A percentile compares a stretch with the other conserved stretches of the same genome.
Evolutionary conservation across 2,113 vertebrate species (phyloP).

Genomic region (Chascanopsetta lugubris): DNA sequence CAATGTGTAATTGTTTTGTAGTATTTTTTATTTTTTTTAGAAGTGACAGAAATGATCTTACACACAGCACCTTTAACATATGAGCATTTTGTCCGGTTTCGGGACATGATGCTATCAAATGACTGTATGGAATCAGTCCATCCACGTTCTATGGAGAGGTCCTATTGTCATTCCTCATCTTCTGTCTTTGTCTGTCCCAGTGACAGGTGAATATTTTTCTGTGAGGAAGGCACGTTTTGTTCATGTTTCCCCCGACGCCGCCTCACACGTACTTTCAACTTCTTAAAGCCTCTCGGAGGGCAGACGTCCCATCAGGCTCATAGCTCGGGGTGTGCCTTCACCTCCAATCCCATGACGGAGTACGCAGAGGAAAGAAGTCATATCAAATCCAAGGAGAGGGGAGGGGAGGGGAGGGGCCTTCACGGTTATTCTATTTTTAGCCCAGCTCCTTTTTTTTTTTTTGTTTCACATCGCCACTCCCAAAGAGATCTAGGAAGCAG

Average conservation of each 20-base stretch:
- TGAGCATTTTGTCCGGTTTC: neutral
- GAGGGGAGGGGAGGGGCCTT: conserved; percentile 23
- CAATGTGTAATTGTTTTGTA: no score
- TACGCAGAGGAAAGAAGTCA: neutral
- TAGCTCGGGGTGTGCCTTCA: conserved; percentile 24
- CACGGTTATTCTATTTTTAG: conserved; percentile 65
- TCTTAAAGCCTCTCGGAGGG: conserved; percentile 15
- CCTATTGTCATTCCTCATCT: neutral
- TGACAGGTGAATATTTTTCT: conserved; percentile 11
- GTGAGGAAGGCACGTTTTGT: neutral
- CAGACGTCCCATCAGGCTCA: conserved; percentile 37
- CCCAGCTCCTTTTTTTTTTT: conserved; percentile 11
- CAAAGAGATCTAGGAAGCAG: conserved; percentile 54
- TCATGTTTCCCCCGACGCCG: neutral
- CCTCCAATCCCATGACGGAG: conserved; percentile 14
- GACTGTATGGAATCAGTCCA: conserved; percentile 1
- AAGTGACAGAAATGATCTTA: no score
- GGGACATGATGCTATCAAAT: neutral
- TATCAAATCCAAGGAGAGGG: conserved; percentile 26
- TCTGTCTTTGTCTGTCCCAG: neutral
- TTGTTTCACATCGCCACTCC: conserved; percentile 9
- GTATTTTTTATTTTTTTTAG: no score
- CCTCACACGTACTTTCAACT: conserved; percentile 22
- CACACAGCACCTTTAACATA: neutral
- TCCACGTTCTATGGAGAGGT: neutral